Percentiles rank a stretch among this genome's conserved stretches.
phyloP scores from a whole-genome alignment of 1,140 invertebrate genomes.

The Drosophila tristis region DNA sequence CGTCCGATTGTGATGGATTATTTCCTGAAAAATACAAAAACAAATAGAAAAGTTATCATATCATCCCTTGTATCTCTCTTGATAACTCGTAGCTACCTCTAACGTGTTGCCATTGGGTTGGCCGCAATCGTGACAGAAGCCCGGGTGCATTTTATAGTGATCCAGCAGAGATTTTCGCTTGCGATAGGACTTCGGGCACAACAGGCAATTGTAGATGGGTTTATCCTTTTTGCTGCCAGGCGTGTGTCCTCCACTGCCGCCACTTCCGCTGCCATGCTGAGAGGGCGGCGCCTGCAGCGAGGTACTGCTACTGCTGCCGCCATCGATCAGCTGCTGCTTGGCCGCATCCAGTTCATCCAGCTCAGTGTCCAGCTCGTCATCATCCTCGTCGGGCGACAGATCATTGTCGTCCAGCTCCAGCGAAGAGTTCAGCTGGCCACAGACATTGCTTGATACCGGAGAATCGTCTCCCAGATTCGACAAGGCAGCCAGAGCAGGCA shows the following conservation, averaged over 20 bases:
- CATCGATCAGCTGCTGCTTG: conserved; percentile 79
- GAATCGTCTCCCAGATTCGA: conserved; percentile 41
- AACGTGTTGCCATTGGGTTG: conserved; percentile 80
- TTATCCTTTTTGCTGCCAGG: conserved; percentile 77
- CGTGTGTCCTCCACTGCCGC: conserved; percentile 43
- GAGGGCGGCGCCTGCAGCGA: conserved; percentile 75
- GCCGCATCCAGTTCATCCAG: conserved; percentile 75
- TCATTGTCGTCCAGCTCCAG: conserved; percentile 77
- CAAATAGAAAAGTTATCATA: neutral
- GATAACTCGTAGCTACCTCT: conserved; percentile 50
- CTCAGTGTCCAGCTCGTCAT: conserved; percentile 75
- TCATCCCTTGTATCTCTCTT: neutral
- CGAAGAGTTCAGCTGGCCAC: conserved; percentile 63
- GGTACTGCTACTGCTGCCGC: conserved; percentile 80
- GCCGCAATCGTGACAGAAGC: conserved; percentile 82
- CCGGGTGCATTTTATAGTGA: conserved; percentile 83
- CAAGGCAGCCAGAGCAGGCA: conserved; percentile 42
- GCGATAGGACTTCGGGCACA: conserved; percentile 79
- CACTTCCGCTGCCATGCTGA: conserved; percentile 41
- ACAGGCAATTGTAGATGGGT: conserved; percentile 76
- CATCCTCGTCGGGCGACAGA: conserved; percentile 77
- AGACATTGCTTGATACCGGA: neutral
- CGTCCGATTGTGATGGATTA: conserved; percentile 79
- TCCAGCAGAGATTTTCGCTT: conserved; percentile 80
- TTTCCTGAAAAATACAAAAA: conserved; percentile 56